Percentiles rank a stretch among this genome's conserved stretches.
phyloP scores from a whole-genome alignment of 1,140 invertebrate species.

The Nasonia longicornis region DNA sequence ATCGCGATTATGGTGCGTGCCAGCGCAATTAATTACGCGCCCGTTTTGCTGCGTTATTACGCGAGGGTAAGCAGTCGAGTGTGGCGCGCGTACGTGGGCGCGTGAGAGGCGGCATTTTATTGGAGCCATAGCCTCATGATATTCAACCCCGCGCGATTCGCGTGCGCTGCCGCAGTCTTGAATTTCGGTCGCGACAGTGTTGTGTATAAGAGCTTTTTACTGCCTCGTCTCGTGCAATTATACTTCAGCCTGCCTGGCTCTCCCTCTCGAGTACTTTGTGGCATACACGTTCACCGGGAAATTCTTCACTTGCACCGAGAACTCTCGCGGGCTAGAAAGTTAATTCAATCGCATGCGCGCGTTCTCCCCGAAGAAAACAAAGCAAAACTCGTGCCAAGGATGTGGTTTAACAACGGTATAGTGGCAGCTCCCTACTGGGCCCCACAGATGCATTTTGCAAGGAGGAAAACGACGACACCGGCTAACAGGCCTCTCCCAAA shows the following conservation, averaged over 20 bases:
- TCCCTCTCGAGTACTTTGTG: background rate
- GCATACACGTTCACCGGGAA: background rate
- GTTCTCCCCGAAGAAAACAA: slow-evolving; percentile 6
- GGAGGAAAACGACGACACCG: slow-evolving; percentile 52
- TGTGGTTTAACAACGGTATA: background rate
- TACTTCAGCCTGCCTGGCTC: background rate
- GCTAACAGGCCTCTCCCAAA: slow-evolving; percentile 54
- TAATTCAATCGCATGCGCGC: slow-evolving; percentile 1
- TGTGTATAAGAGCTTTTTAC: background rate
- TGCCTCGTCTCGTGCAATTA: background rate
- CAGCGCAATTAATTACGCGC: slow-evolving; percentile 3
- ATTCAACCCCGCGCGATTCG: background rate
- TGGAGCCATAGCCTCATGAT: background rate
- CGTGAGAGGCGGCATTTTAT: background rate
- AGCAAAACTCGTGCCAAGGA: slow-evolving; percentile 50
- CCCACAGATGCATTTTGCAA: slow-evolving; percentile 40
- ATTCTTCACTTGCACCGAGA: background rate
- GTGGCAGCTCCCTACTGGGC: background rate
- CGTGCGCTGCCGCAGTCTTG: background rate
- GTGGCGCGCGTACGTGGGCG: background rate
- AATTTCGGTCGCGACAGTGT: background rate
- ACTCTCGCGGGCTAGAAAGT: background rate
- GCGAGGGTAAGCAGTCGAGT: background rate
- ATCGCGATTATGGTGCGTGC: slow-evolving; percentile 9
- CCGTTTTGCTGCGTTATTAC: background rate